A percentile compares a stretch with the other conserved stretches of the same genome.
phyloP scores from a whole-genome alignment of 30 jellyfish, hydroid and myxozoan genomes.

The Turritopsis rubra region DNA sequence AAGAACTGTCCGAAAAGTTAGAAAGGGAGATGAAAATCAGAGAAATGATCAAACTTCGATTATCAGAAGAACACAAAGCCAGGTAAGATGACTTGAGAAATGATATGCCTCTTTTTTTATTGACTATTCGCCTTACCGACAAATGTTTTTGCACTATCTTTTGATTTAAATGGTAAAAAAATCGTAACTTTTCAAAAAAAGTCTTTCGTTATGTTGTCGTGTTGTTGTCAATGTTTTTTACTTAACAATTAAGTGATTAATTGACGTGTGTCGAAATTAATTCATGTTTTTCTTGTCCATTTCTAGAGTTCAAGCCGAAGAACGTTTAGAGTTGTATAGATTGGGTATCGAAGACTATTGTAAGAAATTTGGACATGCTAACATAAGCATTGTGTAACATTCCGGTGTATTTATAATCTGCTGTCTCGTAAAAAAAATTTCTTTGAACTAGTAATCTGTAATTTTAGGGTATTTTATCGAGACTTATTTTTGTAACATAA shows the following conservation, averaged over 20 bases:
- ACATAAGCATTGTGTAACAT: slow-evolving; percentile 33
- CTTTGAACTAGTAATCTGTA: background rate
- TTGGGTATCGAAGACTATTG: slow-evolving; percentile 82
- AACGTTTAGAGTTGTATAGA: slow-evolving; percentile 59
- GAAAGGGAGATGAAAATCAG: slow-evolving; percentile 49
- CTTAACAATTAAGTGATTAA: too few relatives aligned
- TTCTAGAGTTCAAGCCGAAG: slow-evolving; percentile 67
- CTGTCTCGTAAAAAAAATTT: too few relatives aligned
- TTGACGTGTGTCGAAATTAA: too few relatives aligned
- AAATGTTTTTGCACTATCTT: too few relatives aligned
- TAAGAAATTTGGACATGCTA: slow-evolving; percentile 62
- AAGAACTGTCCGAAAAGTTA: slow-evolving; percentile 46
- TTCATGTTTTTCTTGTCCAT: too few relatives aligned
- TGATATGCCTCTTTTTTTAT: too few relatives aligned
- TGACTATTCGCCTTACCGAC: too few relatives aligned
- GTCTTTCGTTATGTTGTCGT: too few relatives aligned
- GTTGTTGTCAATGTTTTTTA: too few relatives aligned
- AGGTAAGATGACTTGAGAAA: too few relatives aligned
- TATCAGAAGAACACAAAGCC: slow-evolving; percentile 84
- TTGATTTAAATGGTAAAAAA: too few relatives aligned
- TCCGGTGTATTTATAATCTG: background rate
- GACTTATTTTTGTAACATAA: background rate
- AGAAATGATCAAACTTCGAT: slow-evolving; percentile 70
- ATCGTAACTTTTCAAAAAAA: too few relatives aligned
- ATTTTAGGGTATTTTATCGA: background rate